Evolutionary conservation across 2,113 vertebrate genomes (phyloP).

Genomic region (Psephotus haematonotus): DNA sequence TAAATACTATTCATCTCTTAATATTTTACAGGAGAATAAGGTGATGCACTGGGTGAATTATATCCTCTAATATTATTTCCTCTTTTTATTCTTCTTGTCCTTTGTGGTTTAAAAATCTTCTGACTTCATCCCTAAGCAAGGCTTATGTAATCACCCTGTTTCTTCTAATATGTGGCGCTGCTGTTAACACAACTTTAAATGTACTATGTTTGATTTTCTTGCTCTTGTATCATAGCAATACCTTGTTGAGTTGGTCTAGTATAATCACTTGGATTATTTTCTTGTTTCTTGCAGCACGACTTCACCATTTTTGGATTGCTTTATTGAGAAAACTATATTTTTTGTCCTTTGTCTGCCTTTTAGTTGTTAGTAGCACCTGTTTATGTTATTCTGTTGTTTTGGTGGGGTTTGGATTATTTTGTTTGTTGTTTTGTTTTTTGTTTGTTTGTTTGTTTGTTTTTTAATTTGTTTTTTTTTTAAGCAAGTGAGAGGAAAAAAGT

Average conservation of each 20-base stretch:
- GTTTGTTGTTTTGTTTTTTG: not conserved
- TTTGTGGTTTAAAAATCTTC: not conserved
- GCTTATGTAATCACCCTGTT: not conserved
- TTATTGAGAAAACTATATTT: not conserved
- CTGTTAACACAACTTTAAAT: not conserved
- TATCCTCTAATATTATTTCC: not conserved
- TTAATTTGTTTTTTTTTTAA: not conserved
- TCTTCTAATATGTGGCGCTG: not conserved
- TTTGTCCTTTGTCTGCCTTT: fast-evolving
- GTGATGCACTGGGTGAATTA: not conserved
- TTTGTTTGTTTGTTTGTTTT: not conserved
- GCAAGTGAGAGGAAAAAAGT: not conserved
- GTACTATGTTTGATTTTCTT: not conserved
- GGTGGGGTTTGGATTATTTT: not conserved
- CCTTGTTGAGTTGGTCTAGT: not conserved
- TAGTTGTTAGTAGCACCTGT: not conserved
- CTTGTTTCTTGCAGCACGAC: not conserved
- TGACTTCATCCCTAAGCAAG: not conserved
- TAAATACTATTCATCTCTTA: not conserved
- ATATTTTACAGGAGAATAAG: not conserved
- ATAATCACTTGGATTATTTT: not conserved
- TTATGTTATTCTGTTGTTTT: not conserved
- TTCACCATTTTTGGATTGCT: not conserved
- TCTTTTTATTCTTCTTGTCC: not conserved
- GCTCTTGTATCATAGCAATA: not conserved